Conservation (phyloP, 2,797 vertebrate genomes). For the Eulemur albifrons region DNA sequence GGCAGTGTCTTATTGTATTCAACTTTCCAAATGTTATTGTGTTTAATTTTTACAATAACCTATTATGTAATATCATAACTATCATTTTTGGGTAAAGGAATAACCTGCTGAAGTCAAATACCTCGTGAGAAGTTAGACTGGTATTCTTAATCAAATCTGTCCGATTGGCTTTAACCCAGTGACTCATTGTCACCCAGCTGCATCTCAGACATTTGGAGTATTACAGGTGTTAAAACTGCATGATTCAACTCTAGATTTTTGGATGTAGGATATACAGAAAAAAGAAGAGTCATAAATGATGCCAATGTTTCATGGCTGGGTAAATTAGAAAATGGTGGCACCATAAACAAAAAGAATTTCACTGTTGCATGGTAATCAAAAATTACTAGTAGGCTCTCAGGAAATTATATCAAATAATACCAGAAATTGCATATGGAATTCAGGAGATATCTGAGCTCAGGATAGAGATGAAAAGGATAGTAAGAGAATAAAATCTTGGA, state of each 20-base stretch:
- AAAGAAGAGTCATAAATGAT: not conserved
- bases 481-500: not conserved
- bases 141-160: not conserved
- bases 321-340: not conserved
- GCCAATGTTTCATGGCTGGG: not conserved
- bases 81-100: not conserved
- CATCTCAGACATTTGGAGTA: not conserved
- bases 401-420: not conserved
- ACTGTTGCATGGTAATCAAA: not conserved
- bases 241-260: not conserved
- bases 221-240: not conserved
- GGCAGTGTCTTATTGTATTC: not conserved
- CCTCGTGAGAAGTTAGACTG: not conserved
- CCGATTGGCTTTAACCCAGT: not conserved
- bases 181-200: not conserved
- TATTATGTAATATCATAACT: not conserved
- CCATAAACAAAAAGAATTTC: not conserved
- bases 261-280: not conserved
- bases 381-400: not conserved
- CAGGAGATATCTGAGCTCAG: not conserved
- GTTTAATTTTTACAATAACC: not conserved
- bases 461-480: not conserved
- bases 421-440: not conserved
- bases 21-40: not conserved
- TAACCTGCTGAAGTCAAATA: not conserved